phyloP scores from a whole-genome alignment of 2,113 vertebrate genomes.

The Crotalus viridis region DNA sequence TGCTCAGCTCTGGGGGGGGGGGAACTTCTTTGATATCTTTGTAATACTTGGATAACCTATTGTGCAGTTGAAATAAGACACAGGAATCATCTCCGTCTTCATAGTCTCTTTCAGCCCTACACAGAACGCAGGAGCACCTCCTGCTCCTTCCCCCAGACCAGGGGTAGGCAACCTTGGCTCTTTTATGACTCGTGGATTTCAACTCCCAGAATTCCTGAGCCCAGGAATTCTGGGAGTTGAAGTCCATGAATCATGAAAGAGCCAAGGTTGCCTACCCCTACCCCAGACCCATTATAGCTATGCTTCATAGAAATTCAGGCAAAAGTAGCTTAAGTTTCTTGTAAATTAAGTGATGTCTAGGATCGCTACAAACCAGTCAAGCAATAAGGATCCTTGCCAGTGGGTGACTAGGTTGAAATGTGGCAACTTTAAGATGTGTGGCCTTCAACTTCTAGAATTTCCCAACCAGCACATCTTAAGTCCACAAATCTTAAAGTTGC shows the following conservation, averaged over 20 bases:
- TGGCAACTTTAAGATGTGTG: not conserved
- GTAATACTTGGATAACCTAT: not conserved
- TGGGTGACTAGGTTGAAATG: not conserved
- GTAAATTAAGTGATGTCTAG: not conserved
- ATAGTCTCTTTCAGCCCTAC: not conserved
- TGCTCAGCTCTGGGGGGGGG: not conserved
- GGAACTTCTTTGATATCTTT: not conserved
- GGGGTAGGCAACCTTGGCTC: no score
- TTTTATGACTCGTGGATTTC: no score
- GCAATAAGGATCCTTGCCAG: not conserved
- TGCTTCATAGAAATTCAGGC: not conserved
- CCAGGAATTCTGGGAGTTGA: no score
- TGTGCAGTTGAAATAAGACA: no score
- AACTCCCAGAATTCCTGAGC: no score
- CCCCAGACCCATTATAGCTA: not conserved
- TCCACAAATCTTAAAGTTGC: not conserved
- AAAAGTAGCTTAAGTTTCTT: not conserved
- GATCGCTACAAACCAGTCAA: not conserved
- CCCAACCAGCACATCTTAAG: not conserved
- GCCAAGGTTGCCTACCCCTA: no score
- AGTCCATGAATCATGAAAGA: no score
- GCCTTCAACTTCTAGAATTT: not conserved
- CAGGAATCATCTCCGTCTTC: not conserved
- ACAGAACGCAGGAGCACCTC: not conserved
- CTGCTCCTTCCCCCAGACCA: not conserved